Percentiles rank a stretch among this genome's conserved stretches.
These are phyloP conservation scores for Actias luna DNA, from an alignment of 2,888 invertebrate genomes.

Conservation along the genomic window DNA sequence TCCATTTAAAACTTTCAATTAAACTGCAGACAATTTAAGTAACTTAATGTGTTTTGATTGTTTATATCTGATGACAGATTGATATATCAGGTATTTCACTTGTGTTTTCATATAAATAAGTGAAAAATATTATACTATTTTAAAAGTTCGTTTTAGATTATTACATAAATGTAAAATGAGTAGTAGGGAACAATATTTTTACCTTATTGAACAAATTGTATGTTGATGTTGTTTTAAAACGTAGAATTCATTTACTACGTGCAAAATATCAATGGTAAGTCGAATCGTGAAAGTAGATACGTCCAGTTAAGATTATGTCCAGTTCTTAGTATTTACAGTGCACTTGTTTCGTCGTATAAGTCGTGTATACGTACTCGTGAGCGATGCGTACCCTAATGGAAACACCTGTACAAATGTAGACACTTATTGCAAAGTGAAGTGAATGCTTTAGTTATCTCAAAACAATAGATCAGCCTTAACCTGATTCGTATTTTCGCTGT, in stretches of 20 bases:
- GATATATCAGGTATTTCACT: too few species aligned
- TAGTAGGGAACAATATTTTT: too few species aligned
- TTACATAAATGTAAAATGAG: too few species aligned
- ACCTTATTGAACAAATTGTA: neutral
- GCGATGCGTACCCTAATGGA: neutral
- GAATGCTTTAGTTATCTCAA: constrained; percentile 16
- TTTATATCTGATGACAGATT: too few species aligned
- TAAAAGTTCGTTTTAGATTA: too few species aligned
- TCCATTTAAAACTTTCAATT: too few species aligned
- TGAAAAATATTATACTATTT: too few species aligned
- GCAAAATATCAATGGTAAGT: constrained; percentile 16
- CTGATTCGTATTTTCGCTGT: constrained; percentile 28
- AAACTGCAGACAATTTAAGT: too few species aligned
- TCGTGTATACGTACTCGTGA: neutral
- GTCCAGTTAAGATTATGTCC: constrained; percentile 36
- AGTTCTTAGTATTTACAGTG: constrained; percentile 46
- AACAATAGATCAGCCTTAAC: constrained; percentile 47
- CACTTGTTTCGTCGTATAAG: constrained; percentile 8
- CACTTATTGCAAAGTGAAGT: neutral
- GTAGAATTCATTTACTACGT: neutral
- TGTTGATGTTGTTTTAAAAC: neutral
- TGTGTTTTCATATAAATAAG: too few species aligned
- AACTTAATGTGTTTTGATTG: too few species aligned
- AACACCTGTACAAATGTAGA: constrained; percentile 5
- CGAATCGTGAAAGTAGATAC: constrained; percentile 44